A percentile compares a stretch with the other conserved stretches of the same genome.
Conservation (phyloP, 1,140 invertebrate genomes). For the Euwallacea fornicatus region DNA sequence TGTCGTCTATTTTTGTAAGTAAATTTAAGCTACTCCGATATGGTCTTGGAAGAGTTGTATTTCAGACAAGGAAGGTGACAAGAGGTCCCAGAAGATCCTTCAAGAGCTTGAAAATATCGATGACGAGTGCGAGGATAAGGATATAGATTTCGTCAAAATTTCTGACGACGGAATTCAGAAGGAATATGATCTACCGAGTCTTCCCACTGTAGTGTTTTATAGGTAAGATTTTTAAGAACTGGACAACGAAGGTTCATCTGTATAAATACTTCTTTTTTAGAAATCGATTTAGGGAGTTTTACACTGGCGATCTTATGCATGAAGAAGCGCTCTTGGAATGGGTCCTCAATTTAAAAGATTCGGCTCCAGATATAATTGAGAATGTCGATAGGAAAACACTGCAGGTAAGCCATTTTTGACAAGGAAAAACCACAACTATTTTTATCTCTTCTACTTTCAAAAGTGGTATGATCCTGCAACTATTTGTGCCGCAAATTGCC, state of each 20-base stretch:
- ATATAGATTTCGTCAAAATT: conserved; percentile 92
- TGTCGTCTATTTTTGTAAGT: conserved; percentile 87
- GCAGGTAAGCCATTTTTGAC: conserved; percentile 55
- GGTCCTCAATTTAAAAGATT: conserved; percentile 83
- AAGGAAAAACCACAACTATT: too few species aligned
- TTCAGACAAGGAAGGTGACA: conserved; percentile 84
- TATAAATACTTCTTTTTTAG: conserved; percentile 46
- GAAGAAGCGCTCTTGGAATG: conserved; percentile 89
- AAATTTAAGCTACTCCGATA: neutral
- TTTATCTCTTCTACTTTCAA: too few species aligned
- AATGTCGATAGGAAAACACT: conserved; percentile 88
- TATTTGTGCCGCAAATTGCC: too few species aligned
- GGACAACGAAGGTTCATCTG: neutral
- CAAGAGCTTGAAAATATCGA: conserved; percentile 92
- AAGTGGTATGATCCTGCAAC: too few species aligned
- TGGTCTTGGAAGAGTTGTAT: conserved; percentile 23
- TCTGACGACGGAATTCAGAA: conserved; percentile 86
- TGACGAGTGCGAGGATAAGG: conserved; percentile 89
- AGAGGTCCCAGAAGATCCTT: conserved; percentile 86
- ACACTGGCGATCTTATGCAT: conserved; percentile 81
- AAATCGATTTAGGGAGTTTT: conserved; percentile 85
- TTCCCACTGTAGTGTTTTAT: conserved; percentile 88
- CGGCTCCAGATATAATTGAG: conserved; percentile 87
- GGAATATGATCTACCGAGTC: conserved; percentile 81
- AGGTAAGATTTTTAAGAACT: conserved; percentile 39